Percentiles rank a stretch among this genome's conserved stretches.
Evolutionary conservation across 2,797 vertebrate species (phyloP).

Genomic region (Pipistrellus pygmaeus): DNA sequence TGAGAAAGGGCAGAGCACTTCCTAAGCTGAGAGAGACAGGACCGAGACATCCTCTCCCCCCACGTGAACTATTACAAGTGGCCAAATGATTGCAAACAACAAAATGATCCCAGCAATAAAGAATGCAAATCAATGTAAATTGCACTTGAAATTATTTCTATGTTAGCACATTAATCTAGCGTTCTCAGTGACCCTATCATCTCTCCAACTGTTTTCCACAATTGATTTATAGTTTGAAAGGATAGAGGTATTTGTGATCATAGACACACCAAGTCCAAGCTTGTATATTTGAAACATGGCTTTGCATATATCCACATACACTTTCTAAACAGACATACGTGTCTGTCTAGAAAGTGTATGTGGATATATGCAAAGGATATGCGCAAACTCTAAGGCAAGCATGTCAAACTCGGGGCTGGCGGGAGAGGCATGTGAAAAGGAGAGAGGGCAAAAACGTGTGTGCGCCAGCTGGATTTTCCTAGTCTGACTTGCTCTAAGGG

Average conservation of each 20-base stretch:
- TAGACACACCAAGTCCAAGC: not conserved
- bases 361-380: not conserved
- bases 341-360: too few species aligned
- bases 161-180: not conserved
- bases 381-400: too few species aligned
- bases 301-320: not conserved
- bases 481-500: too few species aligned
- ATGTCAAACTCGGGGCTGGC: too few species aligned
- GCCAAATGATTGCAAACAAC: not conserved
- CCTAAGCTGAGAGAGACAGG: not conserved
- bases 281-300: not conserved
- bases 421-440: too few species aligned
- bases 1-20: not conserved
- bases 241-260: not conserved
- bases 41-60: not conserved
- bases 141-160: not conserved
- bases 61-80: fast-evolving
- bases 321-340: fast-evolving
- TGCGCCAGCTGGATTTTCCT: too few species aligned
- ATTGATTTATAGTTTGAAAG: not conserved
- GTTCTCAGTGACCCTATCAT: not conserved
- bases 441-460: too few species aligned
- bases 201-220: not conserved
- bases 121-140: not conserved
- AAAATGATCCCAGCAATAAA: not conserved